A percentile compares a stretch with the other conserved stretches of the same genome.
Evolutionary conservation across 2,888 invertebrate species (phyloP).

Genomic region (Cylloceria caligata): DNA sequence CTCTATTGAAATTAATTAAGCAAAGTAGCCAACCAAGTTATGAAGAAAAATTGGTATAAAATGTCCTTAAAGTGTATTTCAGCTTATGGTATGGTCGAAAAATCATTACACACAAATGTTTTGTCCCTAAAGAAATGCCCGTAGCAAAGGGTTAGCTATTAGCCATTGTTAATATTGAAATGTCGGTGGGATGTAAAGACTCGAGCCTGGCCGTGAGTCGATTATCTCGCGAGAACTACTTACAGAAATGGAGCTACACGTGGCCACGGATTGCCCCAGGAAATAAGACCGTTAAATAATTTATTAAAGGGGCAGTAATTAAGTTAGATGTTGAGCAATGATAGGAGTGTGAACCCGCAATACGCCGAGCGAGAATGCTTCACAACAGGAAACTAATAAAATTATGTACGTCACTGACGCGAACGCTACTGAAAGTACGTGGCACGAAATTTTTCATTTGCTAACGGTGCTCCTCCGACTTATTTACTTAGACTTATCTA

Average conservation of each 20-base stretch:
- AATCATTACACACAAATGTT: too few relatives aligned
- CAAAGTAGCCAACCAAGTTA: too few relatives aligned
- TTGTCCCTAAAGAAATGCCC: neutral
- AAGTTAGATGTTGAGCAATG: slow-evolving; percentile 64
- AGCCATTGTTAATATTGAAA: neutral
- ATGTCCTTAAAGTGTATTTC: too few relatives aligned
- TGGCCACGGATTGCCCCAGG: slow-evolving; percentile 53
- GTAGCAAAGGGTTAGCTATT: neutral
- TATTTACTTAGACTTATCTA: slow-evolving; percentile 9
- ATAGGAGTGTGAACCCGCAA: slow-evolving; percentile 29
- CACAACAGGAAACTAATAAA: slow-evolving; percentile 63
- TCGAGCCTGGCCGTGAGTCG: neutral
- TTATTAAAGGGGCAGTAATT: slow-evolving; percentile 73
- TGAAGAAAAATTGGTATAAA: too few relatives aligned
- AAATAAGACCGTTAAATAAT: slow-evolving; percentile 74
- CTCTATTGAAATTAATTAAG: too few relatives aligned
- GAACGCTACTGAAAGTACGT: neutral
- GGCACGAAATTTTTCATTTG: slow-evolving; percentile 65
- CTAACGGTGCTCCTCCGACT: slow-evolving; percentile 64
- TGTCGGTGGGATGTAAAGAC: neutral
- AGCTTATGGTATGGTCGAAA: too few relatives aligned
- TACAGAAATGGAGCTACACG: neutral
- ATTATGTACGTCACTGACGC: slow-evolving; percentile 30
- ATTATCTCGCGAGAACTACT: neutral
- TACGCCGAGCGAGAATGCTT: slow-evolving; percentile 1